Base-by-base conservation (phyloP, 2,113 vertebrate genomes). In the Todiramphus chloris region DNA sequence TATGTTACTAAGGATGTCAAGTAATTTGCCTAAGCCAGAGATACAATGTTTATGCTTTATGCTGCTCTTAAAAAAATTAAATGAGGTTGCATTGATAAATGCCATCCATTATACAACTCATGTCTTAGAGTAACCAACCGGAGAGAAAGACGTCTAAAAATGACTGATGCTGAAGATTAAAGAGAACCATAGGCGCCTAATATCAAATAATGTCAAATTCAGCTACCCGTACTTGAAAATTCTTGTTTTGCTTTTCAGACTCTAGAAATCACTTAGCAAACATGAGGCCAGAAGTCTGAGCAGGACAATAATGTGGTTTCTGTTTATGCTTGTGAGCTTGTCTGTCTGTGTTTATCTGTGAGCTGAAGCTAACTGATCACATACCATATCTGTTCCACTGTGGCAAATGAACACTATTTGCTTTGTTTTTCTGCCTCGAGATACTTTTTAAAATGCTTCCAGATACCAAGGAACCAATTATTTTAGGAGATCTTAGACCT, bases 281-380 rank as follows among this genome's bases (percentile, higher is more conserved):
- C 97, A 97, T 1, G 82, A 98, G 94, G 97, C 94, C 96, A 97
- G 92, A 96, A 96, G 90, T 97, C 97, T 98, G 98, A 97, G 97
- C 96, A 96, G 97, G 97, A 98, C 97, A 98, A 97, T 98, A 97
- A 98, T 97, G 96, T 96, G 96, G 96, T 98, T 98, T 98, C 91
- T 97, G 96, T 96, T 97, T 97, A 97, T 96, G 97, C 94, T 97
- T 92, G 88, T 96, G 97, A 77, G 97, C 96, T 97, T 96, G 97
- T 95, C 93, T 95, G 94, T 89, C 97, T 98, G 90, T 98, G 98
- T 98, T 99, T 98, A 98, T 98, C 98, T 98, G 98, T 90, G 97
- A 97, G 97, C 97, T 98, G 97, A 97, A 98, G 98, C 97, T 98
- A 98, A 98, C 98, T 98, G 98, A 99, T 99, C 98, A 98, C 97